Evolutionary conservation across 2,113 vertebrate genomes (phyloP), one percentile per base, ranked within the genome.

Genomic region (Atrichornis clamosus): DNA sequence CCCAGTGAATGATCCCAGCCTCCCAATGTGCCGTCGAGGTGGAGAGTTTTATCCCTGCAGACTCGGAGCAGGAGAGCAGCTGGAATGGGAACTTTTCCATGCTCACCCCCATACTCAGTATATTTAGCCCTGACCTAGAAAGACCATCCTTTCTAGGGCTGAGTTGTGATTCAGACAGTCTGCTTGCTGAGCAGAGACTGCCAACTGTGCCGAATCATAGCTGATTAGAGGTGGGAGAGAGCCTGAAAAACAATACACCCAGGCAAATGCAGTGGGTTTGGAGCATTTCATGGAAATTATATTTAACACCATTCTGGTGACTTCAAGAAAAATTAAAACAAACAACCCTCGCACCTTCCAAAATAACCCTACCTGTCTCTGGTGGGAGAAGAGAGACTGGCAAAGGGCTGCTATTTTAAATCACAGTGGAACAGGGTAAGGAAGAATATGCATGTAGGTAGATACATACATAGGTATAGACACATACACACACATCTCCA

Each of bases 161-260:
- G 96, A 96, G 95, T 75, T 97, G 96, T 95, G 92, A 97, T 95
- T 95, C 92, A 95, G 96, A 96, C 89, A 96, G 96, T 96, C 96
- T 94, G 92, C 95, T 97, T 94, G 82, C 80, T 67, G 91, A 96
- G 89, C 91, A 90, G 93, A 92, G 90, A 91, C 89, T 96, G 92
- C 96, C 95, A 95, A 95, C 79, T 42, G 85, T 90, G 93, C 76
- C 80, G 63, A 97, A 96, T 95, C 93, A 93, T 41, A 87, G 79
- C 91, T 81, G 91, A 92, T 93, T 85, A 95, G 95, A 87, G 90
- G 93, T 95, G 95, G 89, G 94, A 96, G 96, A 96, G 86, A 94
- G 76, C 78, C 74, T 94, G 93, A 88, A 90, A 94, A 97, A 96
- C 84, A 95, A 87, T 75, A 95, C 81, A 93, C 88, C 87, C 96